Percentiles rank a stretch among this genome's conserved stretches.
Conservation (phyloP, 2,113 vertebrate genomes). For the Abramis brama region DNA sequence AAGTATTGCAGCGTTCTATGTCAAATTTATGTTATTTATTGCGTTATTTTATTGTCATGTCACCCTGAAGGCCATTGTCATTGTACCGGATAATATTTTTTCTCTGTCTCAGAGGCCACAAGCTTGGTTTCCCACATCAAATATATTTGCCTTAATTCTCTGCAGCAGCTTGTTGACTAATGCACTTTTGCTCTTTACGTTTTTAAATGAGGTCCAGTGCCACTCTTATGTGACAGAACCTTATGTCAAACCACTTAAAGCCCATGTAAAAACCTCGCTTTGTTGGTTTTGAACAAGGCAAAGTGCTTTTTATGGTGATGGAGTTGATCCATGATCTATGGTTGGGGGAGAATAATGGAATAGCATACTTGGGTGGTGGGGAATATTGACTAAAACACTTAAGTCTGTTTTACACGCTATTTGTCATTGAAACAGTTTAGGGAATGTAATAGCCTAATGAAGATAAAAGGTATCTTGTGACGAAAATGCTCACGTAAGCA, state of each 20-base stretch:
- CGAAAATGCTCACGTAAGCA: not conserved
- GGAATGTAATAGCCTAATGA: not conserved
- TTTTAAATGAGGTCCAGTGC: not conserved
- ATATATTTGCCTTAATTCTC: slow-evolving; percentile 8
- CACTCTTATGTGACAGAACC: slow-evolving; percentile 1
- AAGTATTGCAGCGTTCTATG: not conserved
- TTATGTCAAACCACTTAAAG: not conserved
- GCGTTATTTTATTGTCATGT: too few relatives aligned
- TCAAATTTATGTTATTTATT: not conserved
- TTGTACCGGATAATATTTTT: not conserved
- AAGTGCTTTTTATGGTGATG: slow-evolving; percentile 14
- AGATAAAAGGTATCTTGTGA: slow-evolving; percentile 24
- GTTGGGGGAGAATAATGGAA: slow-evolving; percentile 14
- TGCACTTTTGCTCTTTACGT: not conserved
- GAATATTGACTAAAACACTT: slow-evolving; percentile 8
- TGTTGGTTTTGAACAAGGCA: slow-evolving; percentile 13
- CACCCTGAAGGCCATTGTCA: not conserved
- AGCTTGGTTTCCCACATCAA: not conserved
- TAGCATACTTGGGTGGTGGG: not conserved
- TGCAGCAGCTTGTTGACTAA: slow-evolving; percentile 13
- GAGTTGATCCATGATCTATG: slow-evolving; percentile 23
- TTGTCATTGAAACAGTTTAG: not conserved
- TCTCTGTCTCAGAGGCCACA: not conserved
- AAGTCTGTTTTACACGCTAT: not conserved
- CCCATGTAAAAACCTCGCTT: not conserved